phyloP scores from a whole-genome alignment of 2,113 vertebrate species.

The Saguinus midas region DNA sequence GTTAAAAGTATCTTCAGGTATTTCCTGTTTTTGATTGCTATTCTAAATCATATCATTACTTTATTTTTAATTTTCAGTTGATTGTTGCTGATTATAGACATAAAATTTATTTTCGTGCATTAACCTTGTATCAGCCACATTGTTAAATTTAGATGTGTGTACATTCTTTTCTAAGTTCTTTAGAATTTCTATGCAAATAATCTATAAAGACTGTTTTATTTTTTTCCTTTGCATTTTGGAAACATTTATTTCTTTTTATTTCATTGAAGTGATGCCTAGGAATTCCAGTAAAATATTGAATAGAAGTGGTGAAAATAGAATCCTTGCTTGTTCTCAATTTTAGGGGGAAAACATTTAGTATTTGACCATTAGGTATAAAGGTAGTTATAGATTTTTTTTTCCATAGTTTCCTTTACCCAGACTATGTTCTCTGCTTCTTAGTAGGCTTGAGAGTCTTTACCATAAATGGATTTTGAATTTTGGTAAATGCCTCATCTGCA shows the following conservation, averaged over 20 bases:
- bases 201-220: background rate
- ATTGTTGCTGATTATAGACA: conserved; percentile 16
- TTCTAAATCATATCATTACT: background rate
- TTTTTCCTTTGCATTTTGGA: background rate
- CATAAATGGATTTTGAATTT: conserved; percentile 4
- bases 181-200: background rate
- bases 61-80: background rate
- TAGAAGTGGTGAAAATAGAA: background rate
- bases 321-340: background rate
- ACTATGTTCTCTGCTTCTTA: background rate
- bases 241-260: background rate
- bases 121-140: background rate
- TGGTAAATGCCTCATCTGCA: background rate
- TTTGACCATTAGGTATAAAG: background rate
- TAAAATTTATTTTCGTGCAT: background rate
- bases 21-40: background rate
- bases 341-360: background rate
- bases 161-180: background rate
- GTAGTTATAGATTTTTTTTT: background rate
- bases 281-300: background rate
- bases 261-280: background rate
- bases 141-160: background rate
- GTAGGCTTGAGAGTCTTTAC: background rate
- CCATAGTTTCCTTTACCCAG: background rate
- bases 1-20: background rate